Conservation (phyloP, 2,113 vertebrate genomes). For the Cercocebus atys region DNA sequence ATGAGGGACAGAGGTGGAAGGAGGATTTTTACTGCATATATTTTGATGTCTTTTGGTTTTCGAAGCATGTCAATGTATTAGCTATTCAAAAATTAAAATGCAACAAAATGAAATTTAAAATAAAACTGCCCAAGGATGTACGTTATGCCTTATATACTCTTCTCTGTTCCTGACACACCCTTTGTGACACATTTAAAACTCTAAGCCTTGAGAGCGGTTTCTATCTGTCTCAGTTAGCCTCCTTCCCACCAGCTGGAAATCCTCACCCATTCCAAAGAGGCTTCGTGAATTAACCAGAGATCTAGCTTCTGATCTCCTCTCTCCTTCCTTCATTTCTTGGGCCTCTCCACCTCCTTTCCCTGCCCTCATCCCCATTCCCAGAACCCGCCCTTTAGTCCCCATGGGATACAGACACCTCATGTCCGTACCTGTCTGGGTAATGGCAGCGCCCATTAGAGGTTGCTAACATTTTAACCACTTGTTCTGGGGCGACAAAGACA, state of each 20-base stretch:
- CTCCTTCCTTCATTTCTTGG: rapidly evolving
- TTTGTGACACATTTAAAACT: background rate
- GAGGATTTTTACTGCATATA: rapidly evolving
- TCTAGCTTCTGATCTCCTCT: background rate
- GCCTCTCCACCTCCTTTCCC: background rate
- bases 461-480: background rate
- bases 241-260: background rate
- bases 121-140: background rate
- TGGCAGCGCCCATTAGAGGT: rapidly evolving
- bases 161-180: background rate
- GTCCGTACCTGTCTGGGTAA: background rate
- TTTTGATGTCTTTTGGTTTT: background rate
- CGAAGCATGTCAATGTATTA: background rate
- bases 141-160: rapidly evolving
- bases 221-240: background rate
- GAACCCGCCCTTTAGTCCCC: background rate
- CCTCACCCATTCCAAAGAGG: background rate
- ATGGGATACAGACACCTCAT: background rate
- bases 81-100: background rate
- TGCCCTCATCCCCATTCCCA: background rate
- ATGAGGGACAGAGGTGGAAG: background rate
- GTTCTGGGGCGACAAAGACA: too few species aligned
- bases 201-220: background rate
- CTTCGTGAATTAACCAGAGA: background rate
- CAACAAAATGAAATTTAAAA: background rate